A percentile compares a stretch with the other conserved stretches of the same genome.
Evolutionary conservation across 1,140 invertebrate species (phyloP).

Genomic region (Riptortus pedestris): DNA sequence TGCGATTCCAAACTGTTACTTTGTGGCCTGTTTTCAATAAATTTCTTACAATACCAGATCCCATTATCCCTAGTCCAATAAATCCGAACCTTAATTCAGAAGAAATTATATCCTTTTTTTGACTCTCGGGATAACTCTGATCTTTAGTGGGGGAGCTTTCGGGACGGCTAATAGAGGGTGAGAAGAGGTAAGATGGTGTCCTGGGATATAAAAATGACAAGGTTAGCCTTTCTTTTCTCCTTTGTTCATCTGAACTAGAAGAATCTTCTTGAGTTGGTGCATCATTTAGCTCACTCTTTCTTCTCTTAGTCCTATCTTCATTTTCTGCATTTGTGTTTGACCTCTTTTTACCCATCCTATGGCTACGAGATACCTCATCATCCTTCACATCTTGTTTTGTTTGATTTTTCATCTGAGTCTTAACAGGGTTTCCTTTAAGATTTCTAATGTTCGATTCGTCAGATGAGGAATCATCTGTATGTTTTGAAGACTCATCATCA

Average conservation of each 20-base stretch:
- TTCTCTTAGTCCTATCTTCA: too few species aligned
- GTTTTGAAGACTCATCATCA: too few species aligned
- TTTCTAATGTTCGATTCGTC: too few species aligned
- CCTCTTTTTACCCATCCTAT: too few species aligned
- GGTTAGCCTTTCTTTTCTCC: background rate
- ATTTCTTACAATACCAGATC: conserved; percentile 91
- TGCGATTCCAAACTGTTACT: conserved; percentile 89
- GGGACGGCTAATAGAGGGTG: background rate
- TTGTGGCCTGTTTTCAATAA: conserved; percentile 86
- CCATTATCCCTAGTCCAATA: conserved; percentile 90
- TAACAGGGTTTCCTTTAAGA: too few species aligned
- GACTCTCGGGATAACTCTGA: conserved; percentile 41
- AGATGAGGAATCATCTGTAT: too few species aligned
- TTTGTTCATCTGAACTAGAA: background rate
- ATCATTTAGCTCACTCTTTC: background rate
- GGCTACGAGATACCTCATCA: too few species aligned
- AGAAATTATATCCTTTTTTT: conserved; percentile 56
- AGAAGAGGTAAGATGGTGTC: background rate
- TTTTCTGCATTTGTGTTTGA: too few species aligned
- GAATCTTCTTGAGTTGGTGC: background rate
- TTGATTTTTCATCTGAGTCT: too few species aligned
- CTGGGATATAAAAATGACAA: background rate
- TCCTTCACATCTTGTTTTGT: too few species aligned
- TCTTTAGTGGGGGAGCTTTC: background rate
- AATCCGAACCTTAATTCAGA: conserved; percentile 86